These are phyloP conservation scores for Stenurella melanura DNA, from an alignment of 2,888 invertebrate species.

Conservation along the genomic window DNA sequence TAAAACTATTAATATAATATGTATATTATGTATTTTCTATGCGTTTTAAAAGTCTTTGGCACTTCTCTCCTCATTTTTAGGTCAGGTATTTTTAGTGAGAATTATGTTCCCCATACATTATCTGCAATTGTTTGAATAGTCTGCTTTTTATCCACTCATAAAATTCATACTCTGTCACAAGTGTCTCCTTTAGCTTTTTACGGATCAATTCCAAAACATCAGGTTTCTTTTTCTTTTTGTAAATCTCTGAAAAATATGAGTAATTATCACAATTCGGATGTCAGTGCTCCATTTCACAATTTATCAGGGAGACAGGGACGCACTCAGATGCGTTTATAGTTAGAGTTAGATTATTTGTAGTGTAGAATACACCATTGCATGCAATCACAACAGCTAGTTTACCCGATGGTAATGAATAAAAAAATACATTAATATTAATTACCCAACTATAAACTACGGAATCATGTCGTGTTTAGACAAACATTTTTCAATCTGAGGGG, in stretches of 20 bases:
- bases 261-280: too few species aligned
- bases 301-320: too few species aligned
- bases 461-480: too few species aligned
- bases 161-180: slow-evolving; percentile 77
- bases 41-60: slow-evolving; percentile 33
- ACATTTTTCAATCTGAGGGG: too few species aligned
- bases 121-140: slow-evolving; percentile 68
- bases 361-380: too few species aligned
- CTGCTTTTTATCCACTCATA: slow-evolving; percentile 77
- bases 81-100: slow-evolving; percentile 49
- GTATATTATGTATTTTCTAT: slow-evolving; percentile 3
- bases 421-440: too few species aligned
- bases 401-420: too few species aligned
- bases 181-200: slow-evolving; percentile 66
- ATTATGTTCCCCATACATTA: slow-evolving; percentile 58
- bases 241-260: slow-evolving; percentile 55
- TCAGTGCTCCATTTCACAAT: too few species aligned
- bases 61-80: slow-evolving; percentile 7
- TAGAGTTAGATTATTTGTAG: too few species aligned
- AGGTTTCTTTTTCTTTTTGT: slow-evolving; percentile 52
- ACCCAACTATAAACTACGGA: too few species aligned
- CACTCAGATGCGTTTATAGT: too few species aligned
- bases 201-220: slow-evolving; percentile 51
- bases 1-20: slow-evolving; percentile 14
- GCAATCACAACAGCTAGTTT: too few species aligned